phyloP scores from a whole-genome alignment of 2,888 invertebrate species.

The Amorpha juglandis region DNA sequence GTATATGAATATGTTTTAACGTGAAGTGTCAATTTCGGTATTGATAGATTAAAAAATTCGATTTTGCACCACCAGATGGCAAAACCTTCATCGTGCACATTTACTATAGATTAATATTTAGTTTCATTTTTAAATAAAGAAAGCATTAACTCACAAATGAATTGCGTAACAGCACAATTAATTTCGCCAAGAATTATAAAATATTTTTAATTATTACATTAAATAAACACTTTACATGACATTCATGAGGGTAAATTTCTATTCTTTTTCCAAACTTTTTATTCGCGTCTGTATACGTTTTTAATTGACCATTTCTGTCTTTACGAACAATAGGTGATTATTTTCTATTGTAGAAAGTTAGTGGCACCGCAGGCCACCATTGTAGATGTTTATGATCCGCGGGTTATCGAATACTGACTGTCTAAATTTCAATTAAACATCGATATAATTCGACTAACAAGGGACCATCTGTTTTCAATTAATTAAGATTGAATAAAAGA shows the following conservation, averaged over 20 bases:
- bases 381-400: slow-evolving; percentile 62
- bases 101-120: no score
- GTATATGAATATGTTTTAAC: no score
- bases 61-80: no score
- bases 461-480: slow-evolving; percentile 81
- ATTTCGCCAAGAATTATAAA: not conserved
- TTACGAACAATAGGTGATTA: slow-evolving; percentile 81
- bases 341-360: slow-evolving; percentile 71
- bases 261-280: slow-evolving; percentile 33
- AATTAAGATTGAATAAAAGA: slow-evolving; percentile 63
- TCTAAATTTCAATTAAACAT: slow-evolving; percentile 77
- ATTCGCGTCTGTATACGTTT: slow-evolving; percentile 41
- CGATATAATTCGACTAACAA: slow-evolving; percentile 74
- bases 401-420: slow-evolving; percentile 59
- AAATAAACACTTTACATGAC: slow-evolving; percentile 5
- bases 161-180: not conserved
- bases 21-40: no score
- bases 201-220: not conserved
- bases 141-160: no score
- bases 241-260: slow-evolving; percentile 27
- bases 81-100: no score
- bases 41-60: no score
- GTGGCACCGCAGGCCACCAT: slow-evolving; percentile 73
- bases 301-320: slow-evolving; percentile 70
- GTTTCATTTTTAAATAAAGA: no score